Evolutionary conservation across 2,113 vertebrate species (phyloP).

Genomic region (Anhinga anhinga): DNA sequence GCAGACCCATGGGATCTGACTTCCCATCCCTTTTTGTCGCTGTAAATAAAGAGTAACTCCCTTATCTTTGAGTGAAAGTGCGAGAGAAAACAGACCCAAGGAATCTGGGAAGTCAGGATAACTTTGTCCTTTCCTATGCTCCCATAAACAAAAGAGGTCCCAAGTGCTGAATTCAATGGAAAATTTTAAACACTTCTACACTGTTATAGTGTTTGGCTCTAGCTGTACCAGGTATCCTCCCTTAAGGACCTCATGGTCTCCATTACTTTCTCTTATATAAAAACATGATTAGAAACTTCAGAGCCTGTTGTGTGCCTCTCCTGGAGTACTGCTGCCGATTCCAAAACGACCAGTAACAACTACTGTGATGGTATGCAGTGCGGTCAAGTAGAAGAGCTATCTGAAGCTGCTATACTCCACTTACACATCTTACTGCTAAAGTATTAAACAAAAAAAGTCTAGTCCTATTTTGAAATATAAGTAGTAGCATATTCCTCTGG

Average conservation of each 20-base stretch:
- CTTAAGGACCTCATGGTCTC: not conserved
- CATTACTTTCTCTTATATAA: not conserved
- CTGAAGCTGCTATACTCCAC: not conserved
- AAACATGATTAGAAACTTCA: not conserved
- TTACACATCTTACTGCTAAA: not conserved
- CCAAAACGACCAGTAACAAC: not conserved
- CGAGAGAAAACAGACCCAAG: not conserved
- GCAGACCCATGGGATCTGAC: not conserved
- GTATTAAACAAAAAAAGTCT: not conserved
- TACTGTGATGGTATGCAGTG: not conserved
- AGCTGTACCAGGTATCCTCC: not conserved
- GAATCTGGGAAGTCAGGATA: not conserved
- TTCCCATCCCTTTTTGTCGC: not conserved
- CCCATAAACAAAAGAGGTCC: not conserved
- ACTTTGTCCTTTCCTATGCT: not conserved
- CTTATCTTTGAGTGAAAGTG: slow-evolving; percentile 14
- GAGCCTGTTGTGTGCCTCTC: not conserved
- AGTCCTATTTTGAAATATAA: not conserved
- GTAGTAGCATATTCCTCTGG: slow-evolving; percentile 12
- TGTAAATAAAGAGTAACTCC: not conserved
- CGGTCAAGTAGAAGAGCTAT: not conserved
- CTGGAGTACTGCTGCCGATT: not conserved
- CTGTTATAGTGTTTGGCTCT: not conserved
- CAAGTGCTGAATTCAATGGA: not conserved
- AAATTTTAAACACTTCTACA: not conserved